Evolutionary conservation across 2,888 invertebrate species (phyloP).

Genomic region (Lepas anatifera): DNA sequence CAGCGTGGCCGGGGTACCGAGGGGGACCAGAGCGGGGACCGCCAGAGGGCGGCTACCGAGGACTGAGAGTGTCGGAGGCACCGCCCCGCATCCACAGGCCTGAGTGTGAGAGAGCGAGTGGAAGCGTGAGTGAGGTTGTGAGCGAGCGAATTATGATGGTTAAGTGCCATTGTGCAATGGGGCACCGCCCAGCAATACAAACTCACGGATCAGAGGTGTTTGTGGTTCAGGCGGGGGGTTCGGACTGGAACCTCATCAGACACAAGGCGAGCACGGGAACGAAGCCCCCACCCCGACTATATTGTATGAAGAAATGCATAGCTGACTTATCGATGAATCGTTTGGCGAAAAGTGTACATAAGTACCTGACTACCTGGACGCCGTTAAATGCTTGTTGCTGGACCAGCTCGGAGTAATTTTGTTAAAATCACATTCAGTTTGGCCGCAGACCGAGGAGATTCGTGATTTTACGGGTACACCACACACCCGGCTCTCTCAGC

Average conservation of each 20-base stretch:
- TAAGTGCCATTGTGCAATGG: background rate
- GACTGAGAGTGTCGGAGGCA: background rate
- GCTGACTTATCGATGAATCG: too few relatives aligned
- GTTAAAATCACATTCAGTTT: too few relatives aligned
- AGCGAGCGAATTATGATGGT: background rate
- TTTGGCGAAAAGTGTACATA: too few relatives aligned
- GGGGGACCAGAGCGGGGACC: background rate
- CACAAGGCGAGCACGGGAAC: too few relatives aligned
- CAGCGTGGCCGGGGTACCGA: background rate
- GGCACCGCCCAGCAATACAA: background rate
- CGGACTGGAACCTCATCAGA: background rate
- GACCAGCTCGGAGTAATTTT: too few relatives aligned
- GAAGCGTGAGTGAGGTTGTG: background rate
- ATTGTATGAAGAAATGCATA: too few relatives aligned
- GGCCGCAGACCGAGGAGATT: too few relatives aligned
- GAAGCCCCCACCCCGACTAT: too few relatives aligned
- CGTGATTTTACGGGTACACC: too few relatives aligned
- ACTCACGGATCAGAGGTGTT: background rate
- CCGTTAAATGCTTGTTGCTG: too few relatives aligned
- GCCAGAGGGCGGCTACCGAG: background rate
- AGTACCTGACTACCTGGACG: too few relatives aligned
- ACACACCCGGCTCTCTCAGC: too few relatives aligned
- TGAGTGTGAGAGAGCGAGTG: constrained; percentile 3
- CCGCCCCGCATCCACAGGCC: background rate
- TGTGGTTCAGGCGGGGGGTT: background rate